Base-by-base conservation (phyloP, 2,888 invertebrate genomes). In the Cybosia mesomella region DNA sequence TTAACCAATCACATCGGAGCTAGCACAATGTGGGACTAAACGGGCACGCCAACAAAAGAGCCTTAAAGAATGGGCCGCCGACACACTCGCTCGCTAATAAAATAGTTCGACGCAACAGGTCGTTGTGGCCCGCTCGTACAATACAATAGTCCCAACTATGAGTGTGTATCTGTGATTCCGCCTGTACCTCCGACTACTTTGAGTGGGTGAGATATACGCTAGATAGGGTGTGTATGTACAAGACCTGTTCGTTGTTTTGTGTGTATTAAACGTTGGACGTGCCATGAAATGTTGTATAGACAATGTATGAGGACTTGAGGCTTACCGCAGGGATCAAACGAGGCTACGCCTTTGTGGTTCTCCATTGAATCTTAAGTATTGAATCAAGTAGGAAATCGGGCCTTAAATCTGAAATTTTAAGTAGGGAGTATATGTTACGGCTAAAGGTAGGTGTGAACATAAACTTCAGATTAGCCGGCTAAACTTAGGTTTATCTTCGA, bases 91-190 rank as follows among this genome's bases (percentile, higher is more conserved):
- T 64, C 85, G 89, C 92, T 94, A 94, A 94, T 94, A 94, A 94
- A 94, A 94, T 94, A 94, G 94, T 93, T 93, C 87, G 83, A 85
- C 77, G 94, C 94, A 94, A 94, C 94, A 94, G 94, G 94, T 94
- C 88, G 89, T 79, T 81, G 77, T 76, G 87, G 90, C 82, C 82
- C 83, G 90, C 82, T 81, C 83, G 81, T 81, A 82, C 89, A 87
- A 87, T 87, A 92, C 93, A 92, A 92, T 91, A 85, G 87, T 84
- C 82, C 85, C 83, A 83, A 85, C 87, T 86, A 85, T 82, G 79
- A 80, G 76, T 73, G 76, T 84, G 85, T 85, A 85, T 85, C 84
- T 87, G 82, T 82, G 82, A 87, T 84, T 81, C 85, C 83, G 76
- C 77, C 84, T 85, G 83, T 86, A 75, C 68, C 74, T 80, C 75